A percentile compares a stretch with the other conserved stretches of the same genome.
phyloP scores from a whole-genome alignment of 2,797 vertebrate species.

The Leucoraja ocellata region DNA sequence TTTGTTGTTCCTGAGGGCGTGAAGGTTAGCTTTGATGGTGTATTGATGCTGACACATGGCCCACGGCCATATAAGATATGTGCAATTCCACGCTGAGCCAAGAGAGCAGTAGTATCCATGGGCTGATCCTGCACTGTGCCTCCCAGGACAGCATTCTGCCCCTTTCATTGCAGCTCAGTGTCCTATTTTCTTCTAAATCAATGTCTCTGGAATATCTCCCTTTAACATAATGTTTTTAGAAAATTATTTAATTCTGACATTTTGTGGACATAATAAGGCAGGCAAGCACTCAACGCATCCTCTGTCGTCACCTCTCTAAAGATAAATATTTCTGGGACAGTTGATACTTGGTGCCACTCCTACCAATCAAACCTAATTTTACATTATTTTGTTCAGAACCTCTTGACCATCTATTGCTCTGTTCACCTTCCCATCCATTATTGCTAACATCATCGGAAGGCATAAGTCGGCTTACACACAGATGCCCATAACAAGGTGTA shows the following conservation, averaged over 20 bases:
- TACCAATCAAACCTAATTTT: too few relatives aligned
- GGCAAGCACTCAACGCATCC: not conserved
- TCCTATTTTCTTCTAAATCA: not conserved
- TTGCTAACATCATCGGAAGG: too few relatives aligned
- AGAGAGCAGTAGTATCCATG: not conserved
- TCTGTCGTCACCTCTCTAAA: too few relatives aligned
- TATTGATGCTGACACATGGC: constrained; percentile 40
- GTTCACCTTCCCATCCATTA: too few relatives aligned
- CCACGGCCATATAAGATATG: constrained; percentile 43
- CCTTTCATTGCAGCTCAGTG: not conserved
- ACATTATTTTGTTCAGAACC: too few relatives aligned
- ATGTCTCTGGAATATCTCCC: not conserved
- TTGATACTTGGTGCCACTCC: too few relatives aligned
- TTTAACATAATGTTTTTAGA: not conserved
- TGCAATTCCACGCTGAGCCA: constrained; percentile 39
- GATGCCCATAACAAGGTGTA: too few relatives aligned
- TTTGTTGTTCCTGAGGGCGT: constrained; percentile 43
- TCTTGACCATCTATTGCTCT: too few relatives aligned
- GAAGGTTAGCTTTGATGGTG: constrained; percentile 41
- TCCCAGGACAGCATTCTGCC: not conserved
- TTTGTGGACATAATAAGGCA: not conserved
- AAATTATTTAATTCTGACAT: not conserved
- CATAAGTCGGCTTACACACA: too few relatives aligned
- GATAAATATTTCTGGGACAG: too few relatives aligned
- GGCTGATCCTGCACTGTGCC: not conserved